Percentiles rank a stretch among this genome's conserved stretches.
phyloP scores from a whole-genome alignment of 2,888 invertebrate species.

The Drosophila anomalipes region DNA sequence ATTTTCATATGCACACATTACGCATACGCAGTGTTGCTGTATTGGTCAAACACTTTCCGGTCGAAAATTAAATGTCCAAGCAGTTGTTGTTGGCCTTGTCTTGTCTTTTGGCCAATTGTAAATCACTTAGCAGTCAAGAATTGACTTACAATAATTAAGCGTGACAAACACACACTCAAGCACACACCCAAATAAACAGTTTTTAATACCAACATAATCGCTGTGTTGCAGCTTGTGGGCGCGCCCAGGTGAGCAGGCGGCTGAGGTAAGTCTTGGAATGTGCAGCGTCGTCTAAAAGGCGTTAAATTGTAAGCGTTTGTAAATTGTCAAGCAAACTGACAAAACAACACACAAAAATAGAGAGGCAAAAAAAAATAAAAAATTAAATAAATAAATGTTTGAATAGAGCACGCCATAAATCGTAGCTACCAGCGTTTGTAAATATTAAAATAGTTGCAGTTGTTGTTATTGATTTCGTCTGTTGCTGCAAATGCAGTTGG shows the following conservation, averaged over 20 bases:
- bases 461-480: slow-evolving; percentile 1
- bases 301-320: slow-evolving; percentile 60
- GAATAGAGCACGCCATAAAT: slow-evolving; percentile 21
- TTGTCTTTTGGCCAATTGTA: slow-evolving; percentile 43
- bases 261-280: slow-evolving; percentile 42
- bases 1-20: slow-evolving; percentile 27
- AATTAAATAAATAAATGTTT: not conserved
- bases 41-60: slow-evolving; percentile 1
- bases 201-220: slow-evolving; percentile 44
- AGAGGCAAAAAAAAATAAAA: slow-evolving; percentile 12
- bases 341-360: slow-evolving; percentile 31
- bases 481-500: slow-evolving; percentile 21
- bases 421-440: slow-evolving; percentile 26
- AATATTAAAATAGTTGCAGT: slow-evolving; percentile 45
- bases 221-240: slow-evolving; percentile 33
- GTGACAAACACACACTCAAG: slow-evolving; percentile 42
- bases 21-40: slow-evolving; percentile 45
- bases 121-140: slow-evolving; percentile 69
- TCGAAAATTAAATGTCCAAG: slow-evolving; percentile 17
- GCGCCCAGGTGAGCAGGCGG: slow-evolving; percentile 23
- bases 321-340: slow-evolving; percentile 48
- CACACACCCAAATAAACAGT: slow-evolving; percentile 19
- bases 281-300: slow-evolving; percentile 38
- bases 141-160: slow-evolving; percentile 70
- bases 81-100: slow-evolving; percentile 57